phyloP scores from a whole-genome alignment of 2,113 vertebrate genomes.

The Notothenia rossii region DNA sequence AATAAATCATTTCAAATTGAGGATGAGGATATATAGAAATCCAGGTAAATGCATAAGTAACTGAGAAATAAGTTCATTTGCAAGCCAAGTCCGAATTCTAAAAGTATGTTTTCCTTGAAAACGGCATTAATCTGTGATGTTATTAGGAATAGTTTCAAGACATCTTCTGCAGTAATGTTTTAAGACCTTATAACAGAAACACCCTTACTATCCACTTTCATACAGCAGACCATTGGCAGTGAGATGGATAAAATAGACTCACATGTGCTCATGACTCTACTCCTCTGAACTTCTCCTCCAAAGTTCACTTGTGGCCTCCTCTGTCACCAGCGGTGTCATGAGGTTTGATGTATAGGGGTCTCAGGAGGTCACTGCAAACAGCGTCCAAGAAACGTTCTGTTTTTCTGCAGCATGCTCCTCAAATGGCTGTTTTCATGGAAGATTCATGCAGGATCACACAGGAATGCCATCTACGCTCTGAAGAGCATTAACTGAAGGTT shows the following conservation, averaged over 20 bases:
- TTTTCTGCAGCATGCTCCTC: constrained; percentile 36
- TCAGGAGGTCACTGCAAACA: constrained; percentile 71
- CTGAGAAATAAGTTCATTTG: not conserved
- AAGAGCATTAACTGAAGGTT: not conserved
- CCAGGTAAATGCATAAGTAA: not conserved
- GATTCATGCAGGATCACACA: not conserved
- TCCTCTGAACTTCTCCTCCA: constrained; percentile 91
- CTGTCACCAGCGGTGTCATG: constrained; percentile 88
- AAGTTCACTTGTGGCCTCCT: constrained; percentile 89
- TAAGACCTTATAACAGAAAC: not conserved
- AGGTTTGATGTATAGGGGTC: constrained; percentile 95
- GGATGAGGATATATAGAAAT: not conserved
- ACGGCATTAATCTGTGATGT: not conserved
- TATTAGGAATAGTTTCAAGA: not conserved
- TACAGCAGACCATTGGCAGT: constrained; percentile 9
- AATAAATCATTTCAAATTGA: not conserved
- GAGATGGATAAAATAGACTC: constrained; percentile 44
- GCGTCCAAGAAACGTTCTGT: constrained; percentile 68
- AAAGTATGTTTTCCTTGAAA: not conserved
- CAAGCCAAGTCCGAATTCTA: not conserved
- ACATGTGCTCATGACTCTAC: constrained; percentile 89
- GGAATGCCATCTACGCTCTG: not conserved
- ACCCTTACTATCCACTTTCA: constrained; percentile 7
- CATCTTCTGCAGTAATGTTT: not conserved
- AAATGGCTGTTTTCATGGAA: constrained; percentile 15